Base-by-base conservation (phyloP, 2,888 invertebrate genomes). In the Lacanobia wlatinum region DNA sequence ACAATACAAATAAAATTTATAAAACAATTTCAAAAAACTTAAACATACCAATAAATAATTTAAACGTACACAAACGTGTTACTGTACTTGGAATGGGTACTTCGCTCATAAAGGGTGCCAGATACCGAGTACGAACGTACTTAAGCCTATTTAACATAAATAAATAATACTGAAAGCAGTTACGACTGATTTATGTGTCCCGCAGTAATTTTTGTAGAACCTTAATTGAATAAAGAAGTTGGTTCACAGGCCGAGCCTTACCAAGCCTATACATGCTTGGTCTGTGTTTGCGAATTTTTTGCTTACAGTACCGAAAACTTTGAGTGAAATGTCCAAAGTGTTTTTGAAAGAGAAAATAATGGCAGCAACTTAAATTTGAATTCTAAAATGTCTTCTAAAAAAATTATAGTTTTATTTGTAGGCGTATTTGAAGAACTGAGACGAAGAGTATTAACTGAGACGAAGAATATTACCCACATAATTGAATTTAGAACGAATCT, bases 161-260 rank as follows among this genome's bases (percentile, higher is more conserved):
- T 93, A 93, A 92, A 93, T 93, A 93, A 93, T 91, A 91, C 89
- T 85, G 87, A 84, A 87, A 86, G 93, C 92, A 90, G 92, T 93
- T 92, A 91, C 88, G 88, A 76, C 86, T 93, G 93, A 93, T 92
- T 93, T 92, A 93, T 92, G 87, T 86, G 85, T 55, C 84, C 90
- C 84, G 88, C 88, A 90, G 92, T 93, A 91, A 92, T 92, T 93
- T 93, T 92, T 92, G 89, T 89, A 85, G 90, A 88, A 86, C 88
- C 90, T 90, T 92, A 93, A 93, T 93, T 92, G 92, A 92, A 93
- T 91, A 93, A 92, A 92, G 88, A 92, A 92, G 90, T 92, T 89
- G 85, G 76, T 74, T 73, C 72, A 66, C 43, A 69, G 62, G 73
- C 48, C 21, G 48, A 21, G 56, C 40, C 28, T 46, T 21, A 8